A percentile compares a stretch with the other conserved stretches of the same genome.
Conservation (phyloP, 2,113 vertebrate genomes). For the Heterotilapia buettikoferi region DNA sequence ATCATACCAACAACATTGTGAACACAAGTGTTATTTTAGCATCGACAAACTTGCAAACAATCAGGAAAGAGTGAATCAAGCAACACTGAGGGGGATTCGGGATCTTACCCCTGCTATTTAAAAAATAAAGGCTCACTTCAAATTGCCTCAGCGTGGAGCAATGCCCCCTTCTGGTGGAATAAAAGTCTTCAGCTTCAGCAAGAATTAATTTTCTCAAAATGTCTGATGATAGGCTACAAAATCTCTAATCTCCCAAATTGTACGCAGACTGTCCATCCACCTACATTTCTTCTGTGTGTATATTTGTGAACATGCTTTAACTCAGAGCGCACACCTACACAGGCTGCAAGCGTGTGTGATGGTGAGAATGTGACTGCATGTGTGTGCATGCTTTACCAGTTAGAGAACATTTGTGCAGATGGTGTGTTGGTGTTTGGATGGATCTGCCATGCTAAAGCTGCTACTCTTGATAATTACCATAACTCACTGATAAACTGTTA, state of each 20-base stretch:
- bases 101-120: background rate
- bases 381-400: background rate
- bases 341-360: background rate
- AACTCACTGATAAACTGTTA: background rate
- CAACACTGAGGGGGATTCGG: background rate
- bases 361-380: background rate
- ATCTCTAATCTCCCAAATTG: background rate
- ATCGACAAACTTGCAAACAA: background rate
- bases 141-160: background rate
- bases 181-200: background rate
- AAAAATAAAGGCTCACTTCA: background rate
- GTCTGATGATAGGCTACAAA: background rate
- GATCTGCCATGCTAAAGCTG: background rate
- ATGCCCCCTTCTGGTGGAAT: background rate
- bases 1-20: background rate
- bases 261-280: background rate
- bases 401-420: constrained; percentile 43
- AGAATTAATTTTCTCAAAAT: background rate
- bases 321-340: constrained; percentile 7
- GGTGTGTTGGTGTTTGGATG: constrained; percentile 47
- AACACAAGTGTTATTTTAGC: background rate
- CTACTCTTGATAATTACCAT: background rate
- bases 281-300: constrained; percentile 2
- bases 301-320: background rate
- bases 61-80: background rate